A percentile compares a stretch with the other conserved stretches of the same genome.
Evolutionary conservation across 2,888 invertebrate species (phyloP).

Genomic region (Scrobipalpa costella): DNA sequence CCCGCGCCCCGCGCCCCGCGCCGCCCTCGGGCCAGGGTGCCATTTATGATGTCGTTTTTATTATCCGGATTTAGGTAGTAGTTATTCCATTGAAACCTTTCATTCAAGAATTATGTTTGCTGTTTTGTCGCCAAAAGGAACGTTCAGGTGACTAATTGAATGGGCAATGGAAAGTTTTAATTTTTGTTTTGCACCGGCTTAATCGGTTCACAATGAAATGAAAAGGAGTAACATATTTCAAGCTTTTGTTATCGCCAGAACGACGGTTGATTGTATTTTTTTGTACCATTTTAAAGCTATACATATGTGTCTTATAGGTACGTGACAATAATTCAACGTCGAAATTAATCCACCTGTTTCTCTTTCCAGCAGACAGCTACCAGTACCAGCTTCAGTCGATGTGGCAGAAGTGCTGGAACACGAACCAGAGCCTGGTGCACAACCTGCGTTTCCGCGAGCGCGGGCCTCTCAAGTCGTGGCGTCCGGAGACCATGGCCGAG

Average conservation of each 20-base stretch:
- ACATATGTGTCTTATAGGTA: neutral
- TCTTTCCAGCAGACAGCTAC: slow-evolving; percentile 92
- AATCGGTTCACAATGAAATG: slow-evolving; percentile 6
- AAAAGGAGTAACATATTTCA: neutral
- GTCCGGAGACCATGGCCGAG: slow-evolving; percentile 97
- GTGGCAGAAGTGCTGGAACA: slow-evolving; percentile 98
- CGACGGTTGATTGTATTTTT: neutral
- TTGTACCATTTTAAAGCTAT: too few species aligned
- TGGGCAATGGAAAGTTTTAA: slow-evolving; percentile 4
- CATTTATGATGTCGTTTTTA: slow-evolving; percentile 13
- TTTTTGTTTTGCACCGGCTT: slow-evolving; percentile 4
- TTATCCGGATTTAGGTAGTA: slow-evolving; percentile 11
- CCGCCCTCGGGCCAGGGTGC: neutral
- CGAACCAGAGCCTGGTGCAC: slow-evolving; percentile 94
- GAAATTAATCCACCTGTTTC: slow-evolving; percentile 46
- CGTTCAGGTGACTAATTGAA: slow-evolving; percentile 10
- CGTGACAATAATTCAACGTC: neutral
- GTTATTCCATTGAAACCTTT: slow-evolving; percentile 18
- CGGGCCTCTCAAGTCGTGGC: slow-evolving; percentile 95
- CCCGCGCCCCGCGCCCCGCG: too few species aligned
- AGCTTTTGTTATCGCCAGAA: neutral
- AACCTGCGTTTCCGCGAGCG: slow-evolving; percentile 95
- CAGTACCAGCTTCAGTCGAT: slow-evolving; percentile 96
- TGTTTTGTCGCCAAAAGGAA: slow-evolving; percentile 10
- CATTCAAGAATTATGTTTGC: slow-evolving; percentile 5